Base-by-base conservation (phyloP, 2,113 vertebrate species). In the Clarias gariepinus region DNA sequence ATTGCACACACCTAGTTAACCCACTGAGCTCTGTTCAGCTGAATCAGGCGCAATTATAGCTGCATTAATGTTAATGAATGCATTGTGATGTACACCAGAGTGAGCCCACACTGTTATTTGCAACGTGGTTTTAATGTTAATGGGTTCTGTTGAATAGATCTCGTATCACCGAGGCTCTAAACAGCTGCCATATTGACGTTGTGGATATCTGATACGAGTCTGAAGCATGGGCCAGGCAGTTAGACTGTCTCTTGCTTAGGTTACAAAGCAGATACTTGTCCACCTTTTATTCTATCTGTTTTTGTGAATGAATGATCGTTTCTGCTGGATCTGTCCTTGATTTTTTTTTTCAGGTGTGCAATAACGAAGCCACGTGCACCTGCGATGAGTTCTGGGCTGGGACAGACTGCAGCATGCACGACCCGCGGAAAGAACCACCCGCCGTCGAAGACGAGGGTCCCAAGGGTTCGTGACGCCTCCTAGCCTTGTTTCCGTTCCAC, bases 321-420 rank as follows among this genome's bases (percentile, higher is more conserved):
- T 55, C 28, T 16, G 7, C n/a, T 66, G 10, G 85, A 15, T 82
- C 9, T 76, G 18, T 83, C 13, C 15, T 33, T 79, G 66, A 36
- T 25, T 77, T 47, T 1, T 77, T 47, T 1, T 47, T 71, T 82
- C 91, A 99, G 98, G 95, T 99, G 88, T 99, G 98, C 92, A 99
- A 98, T 94, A 99, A 99, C 78, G 98, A 99, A 95, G 98, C 97
- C 84, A 97, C 97, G 33, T 99, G 98, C 93, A 98, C 98, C 91
- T 99, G 98, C 89, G 95, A 97, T 90, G 91, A 92, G 88, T 97
- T 96, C 87, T 99, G 98, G 98, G 98, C 98, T 10, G 98, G 98
- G 30, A 99, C 98, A 66, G 98, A 99, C 94, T 99, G 98, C 95
- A 99, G 98, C 92, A 99, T 99, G 94, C 95, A 96, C 77, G 97